Base-by-base conservation (phyloP, 2,888 invertebrate species). In the Camptogramma bilineatum region DNA sequence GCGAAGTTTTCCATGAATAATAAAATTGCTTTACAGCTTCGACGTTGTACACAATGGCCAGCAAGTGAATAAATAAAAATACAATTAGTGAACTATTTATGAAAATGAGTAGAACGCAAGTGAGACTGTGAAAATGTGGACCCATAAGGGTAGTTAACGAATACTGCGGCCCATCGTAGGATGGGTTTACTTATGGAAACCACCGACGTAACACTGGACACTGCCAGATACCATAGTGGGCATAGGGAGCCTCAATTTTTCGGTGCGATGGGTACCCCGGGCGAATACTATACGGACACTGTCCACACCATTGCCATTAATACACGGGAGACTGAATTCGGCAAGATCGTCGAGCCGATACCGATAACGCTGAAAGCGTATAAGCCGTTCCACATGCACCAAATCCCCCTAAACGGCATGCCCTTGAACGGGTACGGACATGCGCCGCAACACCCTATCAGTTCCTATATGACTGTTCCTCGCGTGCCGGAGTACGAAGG, bases 151-250 rank as follows among this genome's bases (percentile, higher is more conserved):
- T 76, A 84, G 78, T 82, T 87, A 87, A 77, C 74, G 59, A 76
- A 76, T 73, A 73, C 74, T 71, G 73, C 75, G 73, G 73, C 79
- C 84, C 83, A 79, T 83, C 80, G 75, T 90, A 93, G 92, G 87
- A 93, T 93, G 93, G 93, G 92, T 87, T 88, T 90, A 85, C 88
- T 88, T 81, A 93, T 91, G 91, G 92, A 93, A 85, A 78, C 86
- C 80, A 82, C 88, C 79, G 87, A 92, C 82, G 87, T 83, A 78
- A 89, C 88, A 83, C 86, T 88, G 86, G 87, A 86, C 80, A 84
- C 85, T 81, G 83, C 83, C 82, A 82, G 84, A 75, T 85, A 83
- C 78, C 81, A 84, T 78, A 83, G 83, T 75, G 77, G 81, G 70
- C 73, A 78, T 72, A 75, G 76, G 68, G 84, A 84, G 74, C 75